Evolutionary conservation across 2,113 vertebrate genomes (phyloP), one percentile per base, ranked within the genome.

Genomic region (Regulus satrapa): DNA sequence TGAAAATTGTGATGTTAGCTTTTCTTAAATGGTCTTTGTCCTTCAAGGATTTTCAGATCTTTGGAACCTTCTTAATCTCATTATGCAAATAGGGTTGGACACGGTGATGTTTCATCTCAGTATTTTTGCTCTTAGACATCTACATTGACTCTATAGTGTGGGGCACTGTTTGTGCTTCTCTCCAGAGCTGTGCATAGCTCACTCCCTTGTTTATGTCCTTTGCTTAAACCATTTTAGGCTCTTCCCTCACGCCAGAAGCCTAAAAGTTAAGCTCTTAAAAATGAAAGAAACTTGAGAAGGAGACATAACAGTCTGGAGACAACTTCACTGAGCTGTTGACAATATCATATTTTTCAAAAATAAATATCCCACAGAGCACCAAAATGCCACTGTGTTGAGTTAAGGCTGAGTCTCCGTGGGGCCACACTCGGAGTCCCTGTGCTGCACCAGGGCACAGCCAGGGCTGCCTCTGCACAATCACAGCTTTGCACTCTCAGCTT

Each of bases 231-330:
- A 54, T 94, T 93, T 86, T 71, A 77, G 93, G 72, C 67, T 85
- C 59, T 51, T 74, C 62, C 71, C 61, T 90, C 71, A 71, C 0
- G 31, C 93, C 93, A 93, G 82, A 88, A 94, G 75, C 78, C 85
- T 76, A 29, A 54, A 94, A 96, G 90, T 96, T 96, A 96, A 96
- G 90, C 93, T 96, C 94, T 92, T 96, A 96, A 96, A 96, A 96
- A 95, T 96, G 93, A 96, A 92, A 24, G 93, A 94, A 96, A 95
- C 92, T 96, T 92, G 92, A 96, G 95, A 54, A 94, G 92, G 92
- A 97, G 94, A 96, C 94, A 94, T 96, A 94, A 95, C 88, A 96
- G 92, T 94, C 95, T 95, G 94, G 94, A 96, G 96, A 93, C 90
- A 93, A 88, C 88, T 77, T 94, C 59, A 72, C 67, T 67, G 88